These are phyloP conservation scores for Solenopsis fugax DNA, from an alignment of 1,140 invertebrate species.

Conservation along the genomic window DNA sequence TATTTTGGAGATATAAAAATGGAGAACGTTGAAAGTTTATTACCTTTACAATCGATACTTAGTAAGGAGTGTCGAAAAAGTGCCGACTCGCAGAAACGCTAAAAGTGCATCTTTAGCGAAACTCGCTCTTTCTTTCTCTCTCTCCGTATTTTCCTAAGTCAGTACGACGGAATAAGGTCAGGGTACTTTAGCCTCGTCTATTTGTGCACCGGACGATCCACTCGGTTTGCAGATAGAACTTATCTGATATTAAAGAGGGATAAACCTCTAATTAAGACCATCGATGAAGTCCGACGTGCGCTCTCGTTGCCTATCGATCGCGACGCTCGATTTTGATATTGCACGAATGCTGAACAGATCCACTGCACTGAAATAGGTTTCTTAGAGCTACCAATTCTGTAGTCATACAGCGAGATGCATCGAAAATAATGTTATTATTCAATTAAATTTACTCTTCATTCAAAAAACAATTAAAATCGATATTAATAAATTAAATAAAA, in stretches of 20 bases:
- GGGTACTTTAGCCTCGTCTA: slow-evolving; percentile 30
- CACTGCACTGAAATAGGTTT: background rate
- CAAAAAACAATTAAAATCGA: background rate
- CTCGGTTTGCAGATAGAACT: slow-evolving; percentile 56
- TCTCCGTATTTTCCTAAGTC: slow-evolving; percentile 37
- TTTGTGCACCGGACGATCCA: slow-evolving; percentile 14
- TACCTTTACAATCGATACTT: background rate
- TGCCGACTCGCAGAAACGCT: slow-evolving; percentile 21
- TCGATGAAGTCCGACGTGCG: slow-evolving; percentile 51
- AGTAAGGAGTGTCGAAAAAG: background rate
- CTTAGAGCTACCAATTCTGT: background rate
- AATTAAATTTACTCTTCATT: background rate
- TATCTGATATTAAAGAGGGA: slow-evolving; percentile 64
- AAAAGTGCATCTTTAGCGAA: slow-evolving; percentile 38
- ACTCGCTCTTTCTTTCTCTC: background rate
- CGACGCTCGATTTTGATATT: slow-evolving; percentile 32
- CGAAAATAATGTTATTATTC: background rate
- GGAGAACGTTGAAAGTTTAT: slow-evolving; percentile 15
- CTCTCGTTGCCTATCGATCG: slow-evolving; percentile 31
- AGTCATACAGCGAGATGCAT: background rate
- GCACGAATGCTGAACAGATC: background rate
- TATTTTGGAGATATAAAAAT: background rate
- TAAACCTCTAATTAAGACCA: slow-evolving; percentile 67
- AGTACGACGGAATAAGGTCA: slow-evolving; percentile 46
- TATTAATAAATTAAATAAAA: background rate